Base-by-base conservation (phyloP, 2,888 invertebrate genomes). In the Nebria salina region DNA sequence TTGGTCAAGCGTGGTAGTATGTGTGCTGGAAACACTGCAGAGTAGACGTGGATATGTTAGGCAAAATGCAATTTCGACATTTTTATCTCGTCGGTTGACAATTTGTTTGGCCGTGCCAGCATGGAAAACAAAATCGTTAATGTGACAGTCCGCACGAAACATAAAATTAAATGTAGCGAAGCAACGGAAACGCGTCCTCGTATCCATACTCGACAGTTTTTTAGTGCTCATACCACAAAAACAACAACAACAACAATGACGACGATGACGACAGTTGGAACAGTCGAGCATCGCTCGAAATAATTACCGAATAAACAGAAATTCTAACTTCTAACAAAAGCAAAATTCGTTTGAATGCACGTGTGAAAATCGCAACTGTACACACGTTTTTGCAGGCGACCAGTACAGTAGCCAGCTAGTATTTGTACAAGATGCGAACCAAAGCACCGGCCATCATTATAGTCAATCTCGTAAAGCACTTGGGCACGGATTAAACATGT, bases 401-500 rank as follows among this genome's bases (percentile, higher is more conserved):
- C 2, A 34, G 34, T 34, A 5, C 34, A 4, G 5, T 2, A 34
- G 34, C 4, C 2, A 34, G 34, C 34, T 34, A 34, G 34, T 34
- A 34, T 34, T 34, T 34, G 2, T 34, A 34, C 34, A 34, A 34
- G 34, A 34, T 34, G 5, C 34, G 34, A 34, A 34, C 34, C 34
- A 34, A 34, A 34, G 34, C 73, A 41, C 73, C 42, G 41, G n/a
- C 34, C 72, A 26, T 41, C 13, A 7, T 8, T 26, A 9, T 73
- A 42, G 43, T 41, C 73, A 73, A 73, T 73, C 11, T 42, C 73
- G 15, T 34, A 73, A 41, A 41, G 73, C 42, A 73, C 73, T 34
- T n/a, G 73, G 42, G 26, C 25, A 73, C 34, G 42, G 73, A 73
- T 73, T 73, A 73, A 73, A 15, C 73, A 72, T 72, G 73, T 73